Base-by-base conservation (phyloP, 2,797 vertebrate species). In the Falco concolor region DNA sequence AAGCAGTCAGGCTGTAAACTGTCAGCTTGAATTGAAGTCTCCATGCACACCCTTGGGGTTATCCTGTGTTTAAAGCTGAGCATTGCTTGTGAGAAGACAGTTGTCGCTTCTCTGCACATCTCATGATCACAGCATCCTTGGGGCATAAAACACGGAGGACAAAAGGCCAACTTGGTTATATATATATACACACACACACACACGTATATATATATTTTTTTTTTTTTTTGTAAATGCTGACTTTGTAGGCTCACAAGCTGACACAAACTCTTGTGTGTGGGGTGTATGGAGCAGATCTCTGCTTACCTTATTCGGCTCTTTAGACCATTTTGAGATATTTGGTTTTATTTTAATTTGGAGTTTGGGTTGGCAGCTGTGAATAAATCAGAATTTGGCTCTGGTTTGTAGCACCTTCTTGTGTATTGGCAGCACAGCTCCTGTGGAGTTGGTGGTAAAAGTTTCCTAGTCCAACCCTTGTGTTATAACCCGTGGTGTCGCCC, bases 391-490 rank as follows among this genome's bases (percentile, higher is more conserved):
- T 90, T 88, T 61, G 90, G 45, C 79, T 86, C 73, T 69, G 87
- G 38, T 69, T 74, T 74, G 60, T 77, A 74, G 87, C 87, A 92
- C 87, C 79, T 84, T 84, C 65, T 87, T 0, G 0, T 52, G 60
- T 79, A 72, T 84, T 76, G 85, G 91, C 80, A 87, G 60, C 65
- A 84, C 84, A 73, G 79, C 73, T 83, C 89, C 81, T 20, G 38
- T 13, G 69, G 49, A 38, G 32, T 25, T 9, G 4, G 22, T 52
- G 36, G 65, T 42, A 64, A 22, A 40, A 25, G 34, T 21, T 68
- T 85, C 70, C 25, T 19, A 4, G 13, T 32, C 67, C 42, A 65
- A 42, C 21, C 45, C 40, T 50, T 28, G 25, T 1, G 3, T 65
- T 47, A 44, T 67, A 76, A 14, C 23, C 50, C 45, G 54, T 17